Evolutionary conservation across 53 echinoderm and acorn worm genomes (phyloP).

Genomic region (Antedon mediterranea): DNA sequence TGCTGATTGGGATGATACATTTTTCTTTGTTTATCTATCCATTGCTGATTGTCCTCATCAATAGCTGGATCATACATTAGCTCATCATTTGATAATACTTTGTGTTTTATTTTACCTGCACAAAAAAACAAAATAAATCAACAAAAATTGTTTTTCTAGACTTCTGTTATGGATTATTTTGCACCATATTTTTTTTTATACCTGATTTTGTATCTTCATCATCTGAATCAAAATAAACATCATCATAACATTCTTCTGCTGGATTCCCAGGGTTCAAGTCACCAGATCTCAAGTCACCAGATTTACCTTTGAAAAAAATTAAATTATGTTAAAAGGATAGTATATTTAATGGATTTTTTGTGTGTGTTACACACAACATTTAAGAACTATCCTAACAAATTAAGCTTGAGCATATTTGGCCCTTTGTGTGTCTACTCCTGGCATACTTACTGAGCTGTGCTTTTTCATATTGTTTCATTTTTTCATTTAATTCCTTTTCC

Average conservation of each 20-base stretch:
- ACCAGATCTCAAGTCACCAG: neutral
- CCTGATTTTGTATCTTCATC: constrained; percentile 24
- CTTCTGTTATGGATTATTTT: too few species aligned
- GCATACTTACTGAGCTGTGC: neutral
- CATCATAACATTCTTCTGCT: constrained; percentile 54
- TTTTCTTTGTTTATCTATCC: constrained; percentile 84
- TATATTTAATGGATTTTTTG: too few species aligned
- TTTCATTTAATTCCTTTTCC: constrained; percentile 72
- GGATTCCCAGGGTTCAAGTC: neutral
- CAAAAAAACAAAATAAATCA: neutral
- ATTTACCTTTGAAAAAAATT: neutral
- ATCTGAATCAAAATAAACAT: constrained; percentile 98
- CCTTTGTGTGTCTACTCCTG: neutral
- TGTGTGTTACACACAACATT: too few species aligned
- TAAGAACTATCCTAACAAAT: neutral
- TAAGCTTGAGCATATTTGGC: neutral
- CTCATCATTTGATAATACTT: constrained; percentile 70
- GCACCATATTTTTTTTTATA: neutral
- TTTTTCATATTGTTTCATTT: constrained; percentile 63
- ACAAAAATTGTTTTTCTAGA: too few species aligned
- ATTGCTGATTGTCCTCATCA: constrained; percentile 79
- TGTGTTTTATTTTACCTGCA: constrained; percentile 51
- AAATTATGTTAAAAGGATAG: neutral
- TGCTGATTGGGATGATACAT: constrained; percentile 42
- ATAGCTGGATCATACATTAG: constrained; percentile 85